Base-by-base conservation (phyloP, 2,888 invertebrate species). In the Cryptocephalus primarius region DNA sequence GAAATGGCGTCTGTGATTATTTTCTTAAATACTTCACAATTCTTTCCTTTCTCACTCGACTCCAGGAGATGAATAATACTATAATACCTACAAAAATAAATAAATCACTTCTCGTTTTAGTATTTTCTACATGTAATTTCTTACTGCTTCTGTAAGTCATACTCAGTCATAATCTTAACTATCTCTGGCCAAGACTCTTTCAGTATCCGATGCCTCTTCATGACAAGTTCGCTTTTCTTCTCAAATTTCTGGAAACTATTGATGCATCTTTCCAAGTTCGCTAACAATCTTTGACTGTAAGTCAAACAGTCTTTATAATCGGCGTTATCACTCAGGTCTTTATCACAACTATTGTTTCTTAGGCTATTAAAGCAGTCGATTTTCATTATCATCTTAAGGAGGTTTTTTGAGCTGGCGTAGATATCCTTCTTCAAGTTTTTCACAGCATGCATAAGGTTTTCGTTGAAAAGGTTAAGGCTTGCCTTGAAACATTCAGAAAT, bases 251-350 rank as follows among this genome's bases (percentile, higher is more conserved):
- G 43, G 32, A 53, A 48, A 41, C 47, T 50, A 12, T 33, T 42
- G n/a, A 50, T 41, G 40, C 48, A 47, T 44, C 52, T 51, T 39
- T 59, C 58, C 36, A 57, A 44, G 39, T 47, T 52, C 8, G 47
- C 44, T 33, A 56, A 34, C 14, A 59, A 48, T 43, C 55, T 50
- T 34, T 55, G 53, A 10, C 49, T 52, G 38, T 50, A 42, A 8
- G 40, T 49, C 41, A 59, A 47, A 48, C 52, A 52, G 12, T 53
- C 47, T 40, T 44, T 51, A 42, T 55, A 52, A 13, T 53, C 51
- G 1, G 33, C 40, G 42, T 50, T 50, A 14, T 43, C 39, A 34
- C 42, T 48, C 34, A 55, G 46, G 46, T 53, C 42, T 46, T 48
- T 46, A 47, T 52, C 49, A 49, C 49, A 42, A 43, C 32, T 14